Conservation (phyloP, 2,113 vertebrate genomes). For the Pseudorhombus dupliciocellatus region DNA sequence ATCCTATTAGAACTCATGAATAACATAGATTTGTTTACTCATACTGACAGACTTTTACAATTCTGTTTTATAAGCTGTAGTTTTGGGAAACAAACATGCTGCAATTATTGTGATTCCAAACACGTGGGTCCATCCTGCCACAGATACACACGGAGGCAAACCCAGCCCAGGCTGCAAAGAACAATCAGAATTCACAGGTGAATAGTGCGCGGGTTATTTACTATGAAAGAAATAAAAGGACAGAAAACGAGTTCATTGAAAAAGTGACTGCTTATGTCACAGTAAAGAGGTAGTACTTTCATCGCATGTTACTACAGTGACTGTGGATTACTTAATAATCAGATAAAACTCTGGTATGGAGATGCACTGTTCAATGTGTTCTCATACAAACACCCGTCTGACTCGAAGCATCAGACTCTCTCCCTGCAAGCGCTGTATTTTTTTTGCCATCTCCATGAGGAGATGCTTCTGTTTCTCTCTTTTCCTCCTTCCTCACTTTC, state of each 20-base stretch:
- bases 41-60: conserved; percentile 5
- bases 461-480: conserved; percentile 32
- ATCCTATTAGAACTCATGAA: conserved; percentile 46
- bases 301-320: background rate
- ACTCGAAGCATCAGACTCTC: conserved; percentile 28
- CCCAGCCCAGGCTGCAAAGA: no score
- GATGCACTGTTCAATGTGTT: background rate
- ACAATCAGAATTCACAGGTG: no score
- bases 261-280: no score
- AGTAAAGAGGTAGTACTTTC: background rate
- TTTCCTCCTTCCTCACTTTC: conserved; percentile 14
- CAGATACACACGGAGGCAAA: no score
- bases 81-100: no score
- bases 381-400: conserved; percentile 22
- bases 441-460: conserved; percentile 33
- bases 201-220: no score
- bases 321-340: background rate
- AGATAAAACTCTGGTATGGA: background rate
- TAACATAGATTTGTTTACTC: conserved; percentile 34
- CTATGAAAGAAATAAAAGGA: no score
- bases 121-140: no score
- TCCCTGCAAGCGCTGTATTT: conserved; percentile 18
- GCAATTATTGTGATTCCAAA: no score
- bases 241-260: no score
- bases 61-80: no score